Percentiles rank a stretch among this genome's conserved stretches.
phyloP scores from a whole-genome alignment of 2,113 vertebrate species.

The Barbus barbus region DNA sequence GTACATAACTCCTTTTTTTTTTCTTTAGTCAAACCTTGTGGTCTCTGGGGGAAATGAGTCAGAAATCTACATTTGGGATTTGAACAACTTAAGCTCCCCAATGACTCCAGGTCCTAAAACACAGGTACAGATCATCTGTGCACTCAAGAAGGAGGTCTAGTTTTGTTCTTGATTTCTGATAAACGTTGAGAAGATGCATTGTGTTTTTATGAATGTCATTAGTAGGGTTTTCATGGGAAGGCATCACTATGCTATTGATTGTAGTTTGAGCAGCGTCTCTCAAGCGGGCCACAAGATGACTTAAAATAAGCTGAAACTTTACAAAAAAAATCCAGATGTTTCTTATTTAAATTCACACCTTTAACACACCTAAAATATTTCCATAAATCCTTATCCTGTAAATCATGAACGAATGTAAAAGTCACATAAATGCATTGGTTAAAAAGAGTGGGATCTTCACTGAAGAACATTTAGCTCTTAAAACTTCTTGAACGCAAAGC shows the following conservation, averaged over 20 bases:
- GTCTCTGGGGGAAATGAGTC: slow-evolving; percentile 97
- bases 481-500: not conserved
- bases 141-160: not conserved
- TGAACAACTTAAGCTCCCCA: slow-evolving; percentile 91
- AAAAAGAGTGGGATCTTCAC: not conserved
- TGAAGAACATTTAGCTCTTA: not conserved
- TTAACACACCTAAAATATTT: not conserved
- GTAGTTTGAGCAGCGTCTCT: not conserved
- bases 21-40: slow-evolving; percentile 86
- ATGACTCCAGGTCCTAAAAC: slow-evolving; percentile 97
- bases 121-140: slow-evolving; percentile 76
- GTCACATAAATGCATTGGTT: not conserved
- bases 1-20: not conserved
- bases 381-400: not conserved
- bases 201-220: not conserved
- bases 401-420: not conserved
- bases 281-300: not conserved
- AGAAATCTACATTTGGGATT: slow-evolving; percentile 98
- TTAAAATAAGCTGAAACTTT: not conserved
- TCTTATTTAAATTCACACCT: not conserved
- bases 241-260: not conserved
- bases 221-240: no score
- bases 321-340: not conserved
- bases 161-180: not conserved
- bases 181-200: no score